Evolutionary conservation across 2,797 vertebrate genomes (phyloP), one percentile per base, ranked within the genome.

Genomic region (Scolopax bukidnonensis): DNA sequence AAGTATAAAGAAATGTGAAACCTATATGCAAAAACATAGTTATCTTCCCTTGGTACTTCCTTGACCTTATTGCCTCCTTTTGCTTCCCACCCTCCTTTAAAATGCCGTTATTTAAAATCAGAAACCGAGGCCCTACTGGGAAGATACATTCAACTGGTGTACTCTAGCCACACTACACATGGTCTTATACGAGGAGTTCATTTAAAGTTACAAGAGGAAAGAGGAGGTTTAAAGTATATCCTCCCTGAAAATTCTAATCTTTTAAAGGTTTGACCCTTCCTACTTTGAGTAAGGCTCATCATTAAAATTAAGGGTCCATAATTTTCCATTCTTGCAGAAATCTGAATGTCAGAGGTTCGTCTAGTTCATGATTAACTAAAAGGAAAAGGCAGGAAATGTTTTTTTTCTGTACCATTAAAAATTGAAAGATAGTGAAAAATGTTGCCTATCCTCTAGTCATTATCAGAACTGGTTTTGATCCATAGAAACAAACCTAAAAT

Each of bases 141-240:
- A 77, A 67, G 47, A 30, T 41, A 2, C 7, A 28, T 86, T 90
- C 71, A 48, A 78, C 28, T 59, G 51, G 13, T 69, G 89, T 83
- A 32, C 25, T 88, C 45, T 56, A 82, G 50, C 64, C 43, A 36
- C 16, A 11, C 38, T 30, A 32, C 53, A 38, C 1, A 0, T 43
- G 43, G 36, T 70, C 51, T 73, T 69, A 41, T 30, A 36, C 1
- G 1, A 80, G 40, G 56, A 61, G 60, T 73, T 88, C 2, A 8
- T 82, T 90, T 76, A 41, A 87, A 90, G 50, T 89, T 82, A 45
- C 14, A 59, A 75, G 70, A 82, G 43, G 67, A 93, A 94, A 38
- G 43, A 65, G 61, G 47, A 78, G 24, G 25, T 71, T 74, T 84
- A 47, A 87, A 90, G 8, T 45, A 23, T 63, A 53, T 91, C 23